Evolutionary conservation across 2,113 vertebrate genomes (phyloP).

Genomic region (Triplophysa siluroides): DNA sequence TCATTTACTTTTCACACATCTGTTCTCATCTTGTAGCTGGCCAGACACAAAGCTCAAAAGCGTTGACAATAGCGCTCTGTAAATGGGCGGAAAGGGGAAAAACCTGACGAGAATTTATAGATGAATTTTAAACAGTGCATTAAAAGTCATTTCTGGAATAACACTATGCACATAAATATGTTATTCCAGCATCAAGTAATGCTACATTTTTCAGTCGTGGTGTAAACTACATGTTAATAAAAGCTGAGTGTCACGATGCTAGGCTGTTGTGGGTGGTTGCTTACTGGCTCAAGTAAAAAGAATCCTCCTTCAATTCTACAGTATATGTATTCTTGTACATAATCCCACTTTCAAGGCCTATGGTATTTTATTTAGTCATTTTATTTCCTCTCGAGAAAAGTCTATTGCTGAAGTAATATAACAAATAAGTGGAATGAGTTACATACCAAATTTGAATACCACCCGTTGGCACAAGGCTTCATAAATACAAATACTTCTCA

Average conservation of each 20-base stretch:
- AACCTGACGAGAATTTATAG: neutral
- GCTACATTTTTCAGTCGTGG: neutral
- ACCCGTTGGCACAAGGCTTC: too few relatives aligned
- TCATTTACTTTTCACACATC: slow-evolving; percentile 22
- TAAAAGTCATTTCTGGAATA: neutral
- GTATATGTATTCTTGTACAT: neutral
- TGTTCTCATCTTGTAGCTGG: slow-evolving; percentile 18
- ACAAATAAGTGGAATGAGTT: too few relatives aligned
- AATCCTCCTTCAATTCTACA: neutral
- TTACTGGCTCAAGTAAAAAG: neutral
- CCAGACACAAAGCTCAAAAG: slow-evolving; percentile 26
- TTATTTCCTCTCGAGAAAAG: too few relatives aligned
- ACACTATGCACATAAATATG: neutral
- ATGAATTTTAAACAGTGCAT: neutral
- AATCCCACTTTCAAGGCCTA: too few relatives aligned
- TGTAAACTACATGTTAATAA: neutral
- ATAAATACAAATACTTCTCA: too few relatives aligned
- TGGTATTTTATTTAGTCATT: too few relatives aligned
- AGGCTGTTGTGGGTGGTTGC: neutral
- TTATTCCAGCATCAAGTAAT: neutral
- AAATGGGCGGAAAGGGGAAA: slow-evolving; percentile 13
- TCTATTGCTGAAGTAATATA: too few relatives aligned
- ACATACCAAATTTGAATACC: too few relatives aligned
- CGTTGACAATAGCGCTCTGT: neutral
- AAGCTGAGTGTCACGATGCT: neutral